phyloP scores from a whole-genome alignment of 2,797 vertebrate species.

The Acipenser oxyrinchus region DNA sequence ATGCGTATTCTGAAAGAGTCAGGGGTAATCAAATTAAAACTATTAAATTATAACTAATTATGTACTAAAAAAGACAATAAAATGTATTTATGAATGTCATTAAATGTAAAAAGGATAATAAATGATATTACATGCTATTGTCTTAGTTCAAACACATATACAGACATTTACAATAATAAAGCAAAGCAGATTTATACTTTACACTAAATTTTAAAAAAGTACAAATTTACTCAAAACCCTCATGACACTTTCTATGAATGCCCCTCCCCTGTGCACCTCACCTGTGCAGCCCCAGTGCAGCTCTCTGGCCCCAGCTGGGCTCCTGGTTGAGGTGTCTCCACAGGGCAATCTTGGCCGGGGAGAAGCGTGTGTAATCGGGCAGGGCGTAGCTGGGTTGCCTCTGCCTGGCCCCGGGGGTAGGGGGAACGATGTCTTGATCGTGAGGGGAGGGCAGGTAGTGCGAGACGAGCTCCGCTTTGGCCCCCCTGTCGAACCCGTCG shows the following conservation, averaged over 20 bases:
- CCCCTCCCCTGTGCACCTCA: conserved; percentile 23
- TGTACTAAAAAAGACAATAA: conserved; percentile 2
- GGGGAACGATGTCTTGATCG: conserved; percentile 77
- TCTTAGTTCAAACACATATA: no score
- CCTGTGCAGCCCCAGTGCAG: conserved; percentile 42
- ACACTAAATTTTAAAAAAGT: conserved; percentile 6
- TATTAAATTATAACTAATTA: no score
- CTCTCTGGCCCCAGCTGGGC: conserved; percentile 36
- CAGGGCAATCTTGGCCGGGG: conserved; percentile 94
- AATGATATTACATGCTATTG: no score
- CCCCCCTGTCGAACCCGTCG: conserved; percentile 60
- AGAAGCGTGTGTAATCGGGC: conserved; percentile 89
- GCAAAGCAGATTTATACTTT: neutral
- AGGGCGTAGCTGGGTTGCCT: conserved; percentile 58
- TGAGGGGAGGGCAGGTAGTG: conserved; percentile 76
- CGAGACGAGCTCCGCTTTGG: conserved; percentile 77
- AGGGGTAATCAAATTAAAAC: no score
- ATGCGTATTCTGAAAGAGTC: no score
- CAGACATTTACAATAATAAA: no score
- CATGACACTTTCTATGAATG: no score
- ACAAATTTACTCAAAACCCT: no score
- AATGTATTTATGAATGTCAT: no score
- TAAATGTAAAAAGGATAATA: no score
- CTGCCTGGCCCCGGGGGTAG: conserved; percentile 61
- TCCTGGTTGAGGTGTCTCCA: conserved; percentile 92